Base-by-base conservation (phyloP, 2,113 vertebrate genomes). In the Stigmatopora argus region DNA sequence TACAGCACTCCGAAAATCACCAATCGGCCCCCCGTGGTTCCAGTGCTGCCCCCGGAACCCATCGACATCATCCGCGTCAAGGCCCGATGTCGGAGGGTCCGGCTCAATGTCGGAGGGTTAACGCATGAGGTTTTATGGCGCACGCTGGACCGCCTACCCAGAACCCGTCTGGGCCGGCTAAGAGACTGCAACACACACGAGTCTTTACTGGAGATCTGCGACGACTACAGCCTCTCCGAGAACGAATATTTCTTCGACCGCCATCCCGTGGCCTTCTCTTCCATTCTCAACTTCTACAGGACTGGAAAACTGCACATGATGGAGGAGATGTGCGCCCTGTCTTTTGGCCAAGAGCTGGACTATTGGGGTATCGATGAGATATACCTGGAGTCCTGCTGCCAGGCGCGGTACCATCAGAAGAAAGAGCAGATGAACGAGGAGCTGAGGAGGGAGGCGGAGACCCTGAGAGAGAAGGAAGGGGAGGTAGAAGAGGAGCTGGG, bases 391-490 rank as follows among this genome's bases (percentile, higher is more conserved):
- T 99, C 97, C 0, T 99, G 97, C 81, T 99, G 97, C 86, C 96
- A 98, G 88, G 96, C 95, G 3, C 90, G 97, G 13, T 99, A 99
- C 67, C 96, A 98, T 79, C 97, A 99, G 81, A 99, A 99, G 91
- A 99, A 99, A 75, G 97, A 99, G 73, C 97, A 99, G 84, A 99
- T 99, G 97, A 99, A 98, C 0, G 97, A 99, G 83, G 97, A 99
- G 70, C 89, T 99, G 83, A 89, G 95, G 79, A 88, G 96, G 45
- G 97, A 99, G 85, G 96, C 96, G 0, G 97, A 99, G 83, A 92
- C 94, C 0, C 74, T 98, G 77, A 77, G 94, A 52, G 96, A 97
- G 52, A 92, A 95, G 60, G 96, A 99, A 35, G 93, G 92, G 0
- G 95, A 96, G 71, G 94, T 92, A 62, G 94, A 94, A 61, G 94